Percentiles rank a stretch among this genome's conserved stretches.
These are phyloP conservation scores for Tangachromis dhanisi DNA, from an alignment of 2,113 vertebrate genomes.

Conservation along the genomic window DNA sequence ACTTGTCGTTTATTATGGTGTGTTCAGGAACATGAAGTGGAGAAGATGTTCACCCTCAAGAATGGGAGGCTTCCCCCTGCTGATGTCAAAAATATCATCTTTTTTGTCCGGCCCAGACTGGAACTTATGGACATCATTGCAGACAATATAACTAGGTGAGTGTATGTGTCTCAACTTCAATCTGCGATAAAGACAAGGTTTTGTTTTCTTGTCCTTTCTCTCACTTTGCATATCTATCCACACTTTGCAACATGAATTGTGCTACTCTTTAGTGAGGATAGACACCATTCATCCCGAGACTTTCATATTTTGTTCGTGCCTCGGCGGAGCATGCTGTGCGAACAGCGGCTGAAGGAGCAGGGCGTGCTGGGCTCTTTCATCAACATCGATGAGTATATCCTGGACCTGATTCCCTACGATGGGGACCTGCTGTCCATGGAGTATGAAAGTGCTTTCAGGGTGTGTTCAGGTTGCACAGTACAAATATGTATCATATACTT, in stretches of 20 bases:
- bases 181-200: not conserved
- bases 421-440: conserved; percentile 98
- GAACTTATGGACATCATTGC: conserved; percentile 97
- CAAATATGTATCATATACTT: not conserved
- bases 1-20: not conserved
- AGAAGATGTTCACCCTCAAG: conserved; percentile 99
- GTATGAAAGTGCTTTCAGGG: conserved; percentile 89
- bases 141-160: conserved; percentile 86
- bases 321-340: conserved; percentile 88
- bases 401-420: conserved; percentile 94
- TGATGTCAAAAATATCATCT: conserved; percentile 96
- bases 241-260: not conserved
- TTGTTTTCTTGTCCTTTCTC: not conserved
- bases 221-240: not conserved
- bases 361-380: conserved; percentile 86
- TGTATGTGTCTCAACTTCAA: not conserved
- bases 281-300: conserved; percentile 79
- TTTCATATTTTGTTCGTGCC: conserved; percentile 97
- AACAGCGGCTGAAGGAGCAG: conserved; percentile 91
- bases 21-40: conserved; percentile 93
- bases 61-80: conserved; percentile 82
- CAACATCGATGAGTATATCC: conserved; percentile 89
- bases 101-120: conserved; percentile 89
- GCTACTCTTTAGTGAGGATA: conserved; percentile 78
- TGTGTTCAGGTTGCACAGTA: conserved; percentile 32